These are phyloP conservation scores for Amblyornis subalaris DNA, from an alignment of 2,113 vertebrate species.

Conservation along the genomic window DNA sequence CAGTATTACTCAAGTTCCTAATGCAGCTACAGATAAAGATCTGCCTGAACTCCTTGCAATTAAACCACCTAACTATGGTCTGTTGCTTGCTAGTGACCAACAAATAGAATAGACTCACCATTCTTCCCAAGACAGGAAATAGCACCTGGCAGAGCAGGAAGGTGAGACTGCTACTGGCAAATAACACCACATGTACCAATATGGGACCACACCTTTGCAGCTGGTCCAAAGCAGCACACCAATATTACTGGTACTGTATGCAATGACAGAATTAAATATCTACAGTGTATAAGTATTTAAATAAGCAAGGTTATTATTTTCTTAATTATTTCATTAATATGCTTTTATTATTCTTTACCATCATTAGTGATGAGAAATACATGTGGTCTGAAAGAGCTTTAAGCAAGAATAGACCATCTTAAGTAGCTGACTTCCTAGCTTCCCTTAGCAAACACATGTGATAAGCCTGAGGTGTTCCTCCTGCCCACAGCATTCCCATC, in stretches of 20 bases:
- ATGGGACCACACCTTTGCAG: not conserved
- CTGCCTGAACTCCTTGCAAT: not conserved
- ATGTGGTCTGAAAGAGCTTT: not conserved
- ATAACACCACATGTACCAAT: not conserved
- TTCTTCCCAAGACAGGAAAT: not conserved
- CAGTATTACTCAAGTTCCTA: not conserved
- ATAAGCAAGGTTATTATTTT: not conserved
- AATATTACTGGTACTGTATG: rapidly evolving
- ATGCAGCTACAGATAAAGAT: not conserved
- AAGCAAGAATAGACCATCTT: not conserved
- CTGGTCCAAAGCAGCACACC: not conserved
- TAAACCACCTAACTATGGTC: not conserved
- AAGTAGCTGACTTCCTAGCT: not conserved
- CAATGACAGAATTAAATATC: not conserved
- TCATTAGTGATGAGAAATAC: not conserved
- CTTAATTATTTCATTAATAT: not conserved
- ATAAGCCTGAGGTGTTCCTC: not conserved
- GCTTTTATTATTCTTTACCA: not conserved
- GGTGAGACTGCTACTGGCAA: not conserved
- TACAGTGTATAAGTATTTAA: not conserved
- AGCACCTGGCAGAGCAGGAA: not conserved
- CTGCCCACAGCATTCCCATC: not conserved
- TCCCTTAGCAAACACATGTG: rapidly evolving
- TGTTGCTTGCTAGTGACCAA: not conserved
- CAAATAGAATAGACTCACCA: not conserved